Base-by-base conservation (phyloP, 2,113 vertebrate genomes). In the Miniopterus natalensis region DNA sequence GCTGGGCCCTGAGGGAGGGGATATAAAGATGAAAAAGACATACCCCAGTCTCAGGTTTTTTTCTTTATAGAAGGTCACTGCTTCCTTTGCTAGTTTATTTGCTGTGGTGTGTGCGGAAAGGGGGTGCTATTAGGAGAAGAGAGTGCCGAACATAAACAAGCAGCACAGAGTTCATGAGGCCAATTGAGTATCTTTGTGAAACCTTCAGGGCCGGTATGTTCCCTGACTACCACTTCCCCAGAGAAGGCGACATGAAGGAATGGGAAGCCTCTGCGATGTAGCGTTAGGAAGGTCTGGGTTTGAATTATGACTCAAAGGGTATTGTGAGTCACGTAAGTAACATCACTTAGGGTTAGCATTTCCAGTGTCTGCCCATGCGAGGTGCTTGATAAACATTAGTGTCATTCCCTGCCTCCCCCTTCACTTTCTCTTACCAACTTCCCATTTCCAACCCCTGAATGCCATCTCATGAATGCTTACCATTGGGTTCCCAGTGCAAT, bases 51-150 rank as follows among this genome's bases (percentile, higher is more conserved):
- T 45, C 12, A 1, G 20, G 20, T 8, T 66, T 84, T 83, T 4
- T 27, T 25, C 29, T 40, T 55, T 55, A n/a, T 7, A 36, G 65
- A 94, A 65, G 23, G 25, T 25, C 55, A n/a, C 40, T 36, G 20
- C 53, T 77, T 25, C 79, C 21, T 84, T 70, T 65, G 42, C 90
- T 88, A 88, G 27, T 61, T 61, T 73, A 21, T 86, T 66, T 65
- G 11, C 80, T 23, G 0, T 79, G 29, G 17, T 17, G 4, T 71
- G 9, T n/a, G 9, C 0, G 25, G 53, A 23, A 25, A 63, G 65
- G 27, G 10, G 8, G 1, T 29, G 6, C 10, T 59, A 0, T 47
- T 23, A 31, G 65, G 18, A 42, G 18, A 31, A n/a, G 5, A 1
- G 8, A 14, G 6, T 3, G 15, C 13, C 49, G 63, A 57, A 78